Conservation (phyloP, 2,797 vertebrate genomes). For the Rhinella marina region DNA sequence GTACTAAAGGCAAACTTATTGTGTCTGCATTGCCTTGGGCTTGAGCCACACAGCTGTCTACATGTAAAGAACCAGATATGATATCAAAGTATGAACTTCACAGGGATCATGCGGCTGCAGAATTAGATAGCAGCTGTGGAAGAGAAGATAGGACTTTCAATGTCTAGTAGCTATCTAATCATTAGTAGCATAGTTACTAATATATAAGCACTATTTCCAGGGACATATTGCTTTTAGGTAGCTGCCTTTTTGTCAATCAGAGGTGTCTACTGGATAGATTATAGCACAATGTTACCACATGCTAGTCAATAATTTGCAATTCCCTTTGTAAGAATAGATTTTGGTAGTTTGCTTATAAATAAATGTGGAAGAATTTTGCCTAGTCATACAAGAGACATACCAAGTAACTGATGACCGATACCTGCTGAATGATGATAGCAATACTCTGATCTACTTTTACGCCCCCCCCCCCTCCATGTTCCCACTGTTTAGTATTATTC, state of each 20-base stretch:
- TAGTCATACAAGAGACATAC: background rate
- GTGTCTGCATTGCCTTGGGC: constrained; percentile 43
- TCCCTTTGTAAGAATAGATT: no score
- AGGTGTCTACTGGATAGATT: background rate
- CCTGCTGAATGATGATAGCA: no score
- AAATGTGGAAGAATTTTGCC: background rate
- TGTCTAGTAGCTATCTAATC: constrained; percentile 42
- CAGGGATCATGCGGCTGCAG: constrained; percentile 50
- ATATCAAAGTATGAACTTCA: constrained; percentile 53
- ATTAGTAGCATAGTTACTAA: constrained; percentile 27
- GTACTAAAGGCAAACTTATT: constrained; percentile 54
- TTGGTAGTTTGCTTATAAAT: background rate
- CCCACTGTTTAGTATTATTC: no score
- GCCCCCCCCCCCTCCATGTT: no score
- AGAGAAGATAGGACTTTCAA: constrained; percentile 36
- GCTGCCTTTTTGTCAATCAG: background rate
- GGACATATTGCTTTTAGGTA: constrained; percentile 9
- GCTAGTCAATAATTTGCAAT: background rate
- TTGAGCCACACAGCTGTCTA: constrained; percentile 50
- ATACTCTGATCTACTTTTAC: no score
- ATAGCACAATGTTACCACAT: background rate
- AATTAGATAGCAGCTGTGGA: constrained; percentile 48
- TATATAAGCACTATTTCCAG: constrained; percentile 15
- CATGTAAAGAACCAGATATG: constrained; percentile 45
- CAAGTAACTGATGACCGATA: no score